These are phyloP conservation scores for Chlorospingus flavigularis DNA, from an alignment of 2,797 vertebrate species.

Conservation along the genomic window DNA sequence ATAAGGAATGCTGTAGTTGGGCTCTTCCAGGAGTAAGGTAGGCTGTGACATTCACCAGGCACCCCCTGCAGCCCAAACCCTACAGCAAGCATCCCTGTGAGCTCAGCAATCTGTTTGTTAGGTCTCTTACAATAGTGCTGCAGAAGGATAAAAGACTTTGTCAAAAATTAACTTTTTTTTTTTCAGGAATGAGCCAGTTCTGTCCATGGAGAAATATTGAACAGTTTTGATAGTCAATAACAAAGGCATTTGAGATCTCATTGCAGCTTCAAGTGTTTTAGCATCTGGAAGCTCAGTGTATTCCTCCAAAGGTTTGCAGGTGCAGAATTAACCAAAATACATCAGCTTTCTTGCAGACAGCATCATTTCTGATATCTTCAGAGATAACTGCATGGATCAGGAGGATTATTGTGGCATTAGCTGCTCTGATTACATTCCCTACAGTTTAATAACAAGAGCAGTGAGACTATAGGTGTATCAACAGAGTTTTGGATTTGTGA, in stretches of 20 bases:
- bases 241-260: neutral
- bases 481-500: conserved; percentile 27
- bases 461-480: conserved; percentile 27
- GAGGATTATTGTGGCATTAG: conserved; percentile 64
- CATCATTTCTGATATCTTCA: neutral
- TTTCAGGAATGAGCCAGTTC: neutral
- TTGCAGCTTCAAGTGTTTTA: neutral
- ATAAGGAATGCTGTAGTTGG: neutral
- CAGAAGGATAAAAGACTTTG: neutral
- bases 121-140: neutral
- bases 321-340: neutral
- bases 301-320: conserved; percentile 9
- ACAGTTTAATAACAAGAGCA: conserved; percentile 54
- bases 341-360: neutral
- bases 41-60: neutral
- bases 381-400: neutral
- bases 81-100: neutral
- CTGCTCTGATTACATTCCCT: conserved; percentile 54
- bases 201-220: neutral
- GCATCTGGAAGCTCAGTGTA: neutral
- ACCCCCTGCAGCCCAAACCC: neutral
- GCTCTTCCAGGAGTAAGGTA: neutral
- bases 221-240: neutral
- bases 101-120: neutral
- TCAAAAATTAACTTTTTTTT: neutral